These are phyloP conservation scores for Diachrysia chrysitis DNA, from an alignment of 2,888 invertebrate species.

Conservation along the genomic window DNA sequence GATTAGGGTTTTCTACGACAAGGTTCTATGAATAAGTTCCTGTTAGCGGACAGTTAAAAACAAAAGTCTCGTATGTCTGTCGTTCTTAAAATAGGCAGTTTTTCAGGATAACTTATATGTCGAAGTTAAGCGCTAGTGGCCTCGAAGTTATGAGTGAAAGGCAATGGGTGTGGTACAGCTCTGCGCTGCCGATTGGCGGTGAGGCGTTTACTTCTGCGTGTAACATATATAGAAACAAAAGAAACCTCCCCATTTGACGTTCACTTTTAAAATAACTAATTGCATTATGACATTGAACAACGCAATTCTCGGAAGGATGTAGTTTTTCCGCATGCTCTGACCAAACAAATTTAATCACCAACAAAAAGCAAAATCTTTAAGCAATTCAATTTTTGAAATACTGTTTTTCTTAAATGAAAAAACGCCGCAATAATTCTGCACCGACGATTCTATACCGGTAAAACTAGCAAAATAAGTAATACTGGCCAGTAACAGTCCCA, in stretches of 20 bases:
- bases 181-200: constrained; percentile 1
- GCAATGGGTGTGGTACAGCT: background rate
- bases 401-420: no score
- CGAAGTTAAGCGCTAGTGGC: background rate
- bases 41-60: background rate
- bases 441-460: no score
- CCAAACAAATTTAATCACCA: no score
- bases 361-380: no score
- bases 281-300: background rate
- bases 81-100: background rate
- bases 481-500: background rate
- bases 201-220: background rate
- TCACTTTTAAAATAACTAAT: background rate
- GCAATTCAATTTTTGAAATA: no score
- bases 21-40: no score
- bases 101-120: background rate
- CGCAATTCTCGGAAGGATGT: background rate
- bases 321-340: no score
- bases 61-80: background rate
- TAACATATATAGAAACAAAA: constrained; percentile 1
- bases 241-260: constrained; percentile 1
- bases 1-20: no score
- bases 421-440: no score
- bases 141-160: background rate
- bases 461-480: no score